Evolutionary conservation across 2,888 invertebrate species (phyloP), one percentile per base, ranked within the genome.

Genomic region (Aphodius sticticus): DNA sequence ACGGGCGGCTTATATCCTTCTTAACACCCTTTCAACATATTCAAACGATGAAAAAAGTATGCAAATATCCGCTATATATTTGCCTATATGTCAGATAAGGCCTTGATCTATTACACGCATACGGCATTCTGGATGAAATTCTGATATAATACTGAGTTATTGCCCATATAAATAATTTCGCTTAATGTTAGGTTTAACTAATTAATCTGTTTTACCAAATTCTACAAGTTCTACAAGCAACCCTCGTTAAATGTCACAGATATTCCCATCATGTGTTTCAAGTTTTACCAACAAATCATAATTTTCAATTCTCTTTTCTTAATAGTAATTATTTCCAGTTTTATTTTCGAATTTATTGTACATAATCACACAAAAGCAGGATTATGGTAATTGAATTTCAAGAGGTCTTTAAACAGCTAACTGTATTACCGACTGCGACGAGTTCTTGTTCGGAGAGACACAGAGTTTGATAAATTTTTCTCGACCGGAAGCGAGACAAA

Each of bases 41-140:
- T 74, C 36, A n/a, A 35, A 35, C 26, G 74, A 74, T 37, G 37
- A 9, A 35, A 74, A 26, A 74, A 74, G 74, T 74, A 74, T 74
- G 74, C 74, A 74, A 74, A 74, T 74, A 35, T 7, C 35, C 37
- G 36, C 74, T 26, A 74, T 74, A 74, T 74, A 74, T 74, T 37
- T 74, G 74, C 16, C n/a, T 36, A 74, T 26, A 37, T 74, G 74
- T 36, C 74, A 35, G 74, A 74, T 74, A 35, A 74, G n/a, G 26
- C 37, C 9, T 35, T 74, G 74, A 74, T 74, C 35, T 74, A 74
- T 37, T 35, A 37, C 74, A n/a, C n/a, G 35, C 35, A 74, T 74
- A 37, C 35, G 74, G 37, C 12, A 36, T 36, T 7, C 35, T 36
- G 35, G 53, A 2, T 53, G 53, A 53, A 53, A 1, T 26, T 26